Evolutionary conservation across 2,888 invertebrate genomes (phyloP), one percentile per base, ranked within the genome.

Genomic region (Molorchus minor): DNA sequence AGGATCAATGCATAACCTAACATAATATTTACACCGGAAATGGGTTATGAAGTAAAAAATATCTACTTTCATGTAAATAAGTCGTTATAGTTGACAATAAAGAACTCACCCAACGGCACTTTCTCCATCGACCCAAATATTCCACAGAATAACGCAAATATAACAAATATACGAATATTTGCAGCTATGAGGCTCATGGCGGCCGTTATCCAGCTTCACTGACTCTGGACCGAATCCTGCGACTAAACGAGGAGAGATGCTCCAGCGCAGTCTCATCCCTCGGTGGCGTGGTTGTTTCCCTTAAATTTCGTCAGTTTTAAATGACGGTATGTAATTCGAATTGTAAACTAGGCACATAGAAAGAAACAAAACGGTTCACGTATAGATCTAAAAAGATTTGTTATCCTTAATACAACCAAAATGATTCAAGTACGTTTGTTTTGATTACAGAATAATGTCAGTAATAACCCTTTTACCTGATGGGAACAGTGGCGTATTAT

Each of bases 71-170:
- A 43, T 21, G n/a, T 3, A 25, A 21, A 43, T 1, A 2, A 1
- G 2, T 2, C n/a, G 12, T 25, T 13, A 2, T n/a, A 33, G 33
- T 12, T 20, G 20, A 19, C 13, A 15, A 5, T 8, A n/a, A 15
- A 4, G 13, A 20, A 74, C 78, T 77, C 70, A 80, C 80, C 80
- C 56, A 80, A 61, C 17, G 79, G 79, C 54, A 80, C 77, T 69
- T 80, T 79, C 57, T 80, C 80, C 44, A 74, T 71, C 30, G 75
- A 74, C 40, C 76, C 76, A 43, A 68, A 62, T 33, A 71, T 71
- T 61, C 71, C 67, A 46, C 64, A 58, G 52, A 73, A 56, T 64
- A 73, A 70, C 65, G 73, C 70, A 63, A 75, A 71, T 68, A 77
- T 73, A 69, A 75, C 68, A 62, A 74, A 56, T 64, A 69, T 67